Evolutionary conservation across 2,113 vertebrate species (phyloP), one percentile per base, ranked within the genome.

Genomic region (Nothocercus nigrocapillus): DNA sequence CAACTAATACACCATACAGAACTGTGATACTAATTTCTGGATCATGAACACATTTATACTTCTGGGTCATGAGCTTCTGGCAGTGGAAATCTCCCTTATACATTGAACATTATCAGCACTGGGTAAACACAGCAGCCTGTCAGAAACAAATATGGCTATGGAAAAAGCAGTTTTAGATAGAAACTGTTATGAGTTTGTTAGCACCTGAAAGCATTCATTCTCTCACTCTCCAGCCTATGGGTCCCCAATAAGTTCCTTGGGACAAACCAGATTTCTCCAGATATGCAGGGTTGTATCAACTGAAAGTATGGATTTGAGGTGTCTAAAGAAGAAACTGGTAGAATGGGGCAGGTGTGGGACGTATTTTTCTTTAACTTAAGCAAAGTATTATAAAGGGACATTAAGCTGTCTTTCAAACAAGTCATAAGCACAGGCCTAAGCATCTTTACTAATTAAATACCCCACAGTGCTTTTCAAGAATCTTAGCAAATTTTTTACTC

Each of bases 381-480:
- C 27, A 77, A 83, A 87, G 84, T 69, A 90, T 19, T 58, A 1
- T 10, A 73, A 38, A 90, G 75, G 82, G 45, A 93, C 61, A 74
- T 70, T 66, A 90, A 51, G 53, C 74, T 87, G 59, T 82, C 93
- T 93, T 92, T 88, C 53, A 86, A 54, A 27, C 13, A 27, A 92
- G 86, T 63, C 73, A 92, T 86, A 89, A 96, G 88, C 66, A 87
- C 62, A 96, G 92, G 77, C 49, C 85, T 76, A 75, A 96, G 62
- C 72, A 89, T 90, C 78, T 73, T 84, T 16, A 82, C 62, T 85
- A 90, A 94, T 88, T 94, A 91, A 93, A 96, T 84, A 93, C 88
- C 90, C 70, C 92, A 94, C 20, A 69, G 88, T 85, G 88, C 88
- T 96, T 95, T 94, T 94, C 93, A 96, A 94, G 73, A 95, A 96